Base-by-base conservation (phyloP, 2,113 vertebrate genomes). In the Macroglossus sobrinus region DNA sequence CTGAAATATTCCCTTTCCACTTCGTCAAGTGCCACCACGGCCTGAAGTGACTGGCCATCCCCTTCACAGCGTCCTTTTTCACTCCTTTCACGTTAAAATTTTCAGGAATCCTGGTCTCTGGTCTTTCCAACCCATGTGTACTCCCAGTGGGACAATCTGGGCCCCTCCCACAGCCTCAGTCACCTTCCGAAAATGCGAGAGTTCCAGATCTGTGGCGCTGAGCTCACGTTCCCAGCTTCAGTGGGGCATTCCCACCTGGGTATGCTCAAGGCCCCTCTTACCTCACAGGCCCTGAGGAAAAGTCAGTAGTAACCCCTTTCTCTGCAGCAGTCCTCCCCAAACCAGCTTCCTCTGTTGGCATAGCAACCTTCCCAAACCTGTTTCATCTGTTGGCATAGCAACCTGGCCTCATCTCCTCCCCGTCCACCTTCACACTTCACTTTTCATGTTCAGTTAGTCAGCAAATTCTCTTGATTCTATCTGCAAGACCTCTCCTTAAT, bases 261-360 rank as follows among this genome's bases (percentile, higher is more conserved):
- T 14, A 13, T 53, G 75, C 55, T 57, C 59, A 47, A 63, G 64
- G 26, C 22, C 19, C 84, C 57, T 69, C 68, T 28, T 19, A 89
- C 16, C 76, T 50, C 59, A 38, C 7, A 18, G 5, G 3, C 3
- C 75, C 57, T 33, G 13, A 64, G 43, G 40, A 63, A 88, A 89
- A 91, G 59, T 38, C 21, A 9, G 2, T 43, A 9, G 2, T 43
- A 43, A 55, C 71, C 50, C 64, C 35, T n/a, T 78, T 84, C 53
- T n/a, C 18, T 3, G 0, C 21, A 24, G 24, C 50, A 0, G 24
- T 26, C 33, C 63, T 94, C 15, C 61, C n/a, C 38, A 57, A 24
- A 38, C 57, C 68, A 30, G 45, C 80, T 69, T 78, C 96, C 69
- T 84, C 10, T 38, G 91, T 61, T 63, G 84, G 24, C 92, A 87